Evolutionary conservation across 2,113 vertebrate genomes (phyloP), one percentile per base, ranked within the genome.

Genomic region (Oreochromis niloticus): DNA sequence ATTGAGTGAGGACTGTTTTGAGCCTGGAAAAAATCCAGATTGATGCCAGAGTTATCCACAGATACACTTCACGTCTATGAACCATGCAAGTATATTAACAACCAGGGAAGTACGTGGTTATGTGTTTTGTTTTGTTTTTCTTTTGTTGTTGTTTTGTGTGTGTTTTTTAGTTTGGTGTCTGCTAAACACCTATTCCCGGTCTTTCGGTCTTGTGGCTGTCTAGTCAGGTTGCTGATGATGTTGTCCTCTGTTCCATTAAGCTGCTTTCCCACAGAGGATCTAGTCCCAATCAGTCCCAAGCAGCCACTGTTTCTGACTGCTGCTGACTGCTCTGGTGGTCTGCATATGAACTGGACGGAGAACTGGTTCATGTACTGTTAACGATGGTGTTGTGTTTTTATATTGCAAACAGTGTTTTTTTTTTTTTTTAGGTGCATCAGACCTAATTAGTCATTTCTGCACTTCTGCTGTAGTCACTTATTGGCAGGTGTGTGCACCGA

Each of bases 291-390:
- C 66, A 43, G 66, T 19, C 57, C 56, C 56, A 32, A 17, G 32
- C 57, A 61, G 24, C 13, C 68, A 48, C 9, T 4, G 14, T 11
- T 17, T 7, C 22, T 46, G 13, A 75, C 41, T 75, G 68, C 41
- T 30, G 4, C 22, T 75, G 68, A 46, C 41, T 7, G 43, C 39
- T 73, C 22, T 19, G 24, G 24, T 75, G 24, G 41, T 48, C 43
- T 48, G 68, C 9, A 17, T 43, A 27, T 30, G 68, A 43, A 16
- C 39, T 5, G 1, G 66, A 0, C 0, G 0, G 63, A 24, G 63
- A 43, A 46, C 66, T 46, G 66, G 22, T 27, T 48, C 41, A 2
- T 30, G 9, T 75, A 41, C 41, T 2, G 41, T 48, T 75, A 73
- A 73, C 3, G 0, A 4, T 73, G 6, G 41, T 30, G 24, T 48